Conservation (phyloP, 2,888 invertebrate genomes). For the Brachycybe producta region DNA sequence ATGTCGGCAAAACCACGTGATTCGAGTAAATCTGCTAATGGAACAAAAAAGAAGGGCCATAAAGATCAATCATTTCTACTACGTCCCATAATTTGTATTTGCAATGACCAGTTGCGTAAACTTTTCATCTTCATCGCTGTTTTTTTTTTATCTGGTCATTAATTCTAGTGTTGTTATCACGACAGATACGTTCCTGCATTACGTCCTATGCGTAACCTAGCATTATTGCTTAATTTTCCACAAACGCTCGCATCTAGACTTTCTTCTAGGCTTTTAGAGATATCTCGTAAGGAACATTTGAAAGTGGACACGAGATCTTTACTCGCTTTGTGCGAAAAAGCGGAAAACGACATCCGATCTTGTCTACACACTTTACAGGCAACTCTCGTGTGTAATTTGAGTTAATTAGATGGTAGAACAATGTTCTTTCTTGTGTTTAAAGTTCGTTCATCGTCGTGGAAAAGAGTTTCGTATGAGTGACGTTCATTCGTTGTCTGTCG, state of each 20-base stretch:
- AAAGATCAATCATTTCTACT: constrained; percentile 42
- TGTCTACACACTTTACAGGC: constrained; percentile 77
- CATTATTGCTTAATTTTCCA: constrained; percentile 43
- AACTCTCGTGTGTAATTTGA: background rate
- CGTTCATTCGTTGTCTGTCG: constrained; percentile 54
- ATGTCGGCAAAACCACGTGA: constrained; percentile 45
- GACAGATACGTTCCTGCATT: constrained; percentile 48
- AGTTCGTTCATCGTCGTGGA: constrained; percentile 31
- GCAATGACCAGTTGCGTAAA: constrained; percentile 79
- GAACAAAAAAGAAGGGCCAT: constrained; percentile 41
- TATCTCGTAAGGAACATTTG: constrained; percentile 53
- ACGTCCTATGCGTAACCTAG: constrained; percentile 59
- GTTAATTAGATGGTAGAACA: background rate
- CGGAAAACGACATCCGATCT: constrained; percentile 77
- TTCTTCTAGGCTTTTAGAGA: constrained; percentile 50
- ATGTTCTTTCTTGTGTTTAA: constrained; percentile 19
- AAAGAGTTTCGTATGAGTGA: constrained; percentile 38
- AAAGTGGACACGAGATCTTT: constrained; percentile 54
- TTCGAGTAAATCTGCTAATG: constrained; percentile 24
- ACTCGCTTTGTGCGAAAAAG: constrained; percentile 64
- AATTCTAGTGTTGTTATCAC: constrained; percentile 23
- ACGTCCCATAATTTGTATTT: constrained; percentile 91
- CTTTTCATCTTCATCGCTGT: constrained; percentile 27
- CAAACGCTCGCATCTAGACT: constrained; percentile 34
- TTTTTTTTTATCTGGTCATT: constrained; percentile 18